These are phyloP conservation scores for Opisthograptis luteolata DNA, from an alignment of 2,888 invertebrate species.

Conservation along the genomic window DNA sequence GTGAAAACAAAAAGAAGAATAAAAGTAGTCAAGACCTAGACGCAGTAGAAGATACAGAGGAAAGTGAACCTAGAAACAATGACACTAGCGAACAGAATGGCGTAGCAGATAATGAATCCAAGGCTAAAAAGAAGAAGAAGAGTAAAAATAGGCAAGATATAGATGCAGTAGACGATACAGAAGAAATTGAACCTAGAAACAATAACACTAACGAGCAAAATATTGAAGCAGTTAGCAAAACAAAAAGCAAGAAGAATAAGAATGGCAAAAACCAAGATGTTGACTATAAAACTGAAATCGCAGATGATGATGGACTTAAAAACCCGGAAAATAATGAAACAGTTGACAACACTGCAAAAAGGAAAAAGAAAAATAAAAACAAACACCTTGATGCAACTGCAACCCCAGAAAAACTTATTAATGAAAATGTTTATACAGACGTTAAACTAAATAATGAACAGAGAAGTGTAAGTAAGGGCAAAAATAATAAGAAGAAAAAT, in stretches of 20 bases:
- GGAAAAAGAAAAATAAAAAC: slow-evolving; percentile 27
- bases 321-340: slow-evolving; percentile 23
- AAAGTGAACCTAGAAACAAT: slow-evolving; percentile 20
- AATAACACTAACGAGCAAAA: slow-evolving; percentile 32
- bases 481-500: slow-evolving; percentile 55
- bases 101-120: slow-evolving; percentile 16
- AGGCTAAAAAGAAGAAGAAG: slow-evolving; percentile 56
- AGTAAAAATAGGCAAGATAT: slow-evolving; percentile 18
- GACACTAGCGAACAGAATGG: slow-evolving; percentile 31
- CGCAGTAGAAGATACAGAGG: too few species aligned
- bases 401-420: slow-evolving; percentile 9
- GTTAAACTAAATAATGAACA: slow-evolving; percentile 4
- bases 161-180: slow-evolving; percentile 14
- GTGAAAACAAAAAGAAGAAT: too few species aligned
- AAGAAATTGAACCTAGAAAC: slow-evolving; percentile 18
- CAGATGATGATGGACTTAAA: slow-evolving; percentile 27
- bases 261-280: slow-evolving; percentile 34
- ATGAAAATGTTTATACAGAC: slow-evolving; percentile 8
- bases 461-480: slow-evolving; percentile 29
- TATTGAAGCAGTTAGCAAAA: slow-evolving; percentile 16
- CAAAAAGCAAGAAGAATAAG: slow-evolving; percentile 33
- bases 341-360: slow-evolving; percentile 28
- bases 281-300: slow-evolving; percentile 25
- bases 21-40: too few species aligned
- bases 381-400: slow-evolving; percentile 4